These are phyloP conservation scores for Tholera decimalis DNA, from an alignment of 2,888 invertebrate genomes.

Conservation along the genomic window DNA sequence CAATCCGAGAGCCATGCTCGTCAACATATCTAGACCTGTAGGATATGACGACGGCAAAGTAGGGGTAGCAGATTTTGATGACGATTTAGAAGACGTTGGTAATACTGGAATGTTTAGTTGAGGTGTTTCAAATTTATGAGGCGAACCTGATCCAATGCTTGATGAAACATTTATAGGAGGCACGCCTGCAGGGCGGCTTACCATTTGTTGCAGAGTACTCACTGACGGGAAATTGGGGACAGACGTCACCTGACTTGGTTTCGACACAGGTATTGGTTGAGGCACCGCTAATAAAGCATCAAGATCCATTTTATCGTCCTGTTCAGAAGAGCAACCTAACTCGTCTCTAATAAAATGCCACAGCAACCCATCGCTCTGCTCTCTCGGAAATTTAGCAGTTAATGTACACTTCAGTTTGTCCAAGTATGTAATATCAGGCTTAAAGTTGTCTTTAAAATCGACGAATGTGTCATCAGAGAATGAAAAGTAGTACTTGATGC, in stretches of 20 bases:
- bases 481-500: conserved; percentile 96
- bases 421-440: conserved; percentile 94
- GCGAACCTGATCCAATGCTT: conserved; percentile 86
- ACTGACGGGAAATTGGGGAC: conserved; percentile 88
- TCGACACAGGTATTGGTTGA: conserved; percentile 87
- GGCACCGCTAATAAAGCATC: conserved; percentile 92
- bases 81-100: conserved; percentile 91
- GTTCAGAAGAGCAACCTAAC: conserved; percentile 93
- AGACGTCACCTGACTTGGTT: conserved; percentile 80
- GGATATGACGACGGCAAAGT: conserved; percentile 89
- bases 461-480: conserved; percentile 85
- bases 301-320: conserved; percentile 93
- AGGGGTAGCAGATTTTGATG: conserved; percentile 90
- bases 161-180: conserved; percentile 89
- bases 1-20: conserved; percentile 89
- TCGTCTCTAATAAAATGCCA: conserved; percentile 96
- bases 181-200: conserved; percentile 88
- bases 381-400: conserved; percentile 95
- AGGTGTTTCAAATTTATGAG: conserved; percentile 91
- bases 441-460: conserved; percentile 92
- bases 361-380: conserved; percentile 94
- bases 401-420: conserved; percentile 96
- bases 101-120: conserved; percentile 92
- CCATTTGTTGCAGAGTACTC: conserved; percentile 89
- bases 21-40: conserved; percentile 88